Evolutionary conservation across 2,888 invertebrate genomes (phyloP).

Genomic region (Argyresthia goedartella): DNA sequence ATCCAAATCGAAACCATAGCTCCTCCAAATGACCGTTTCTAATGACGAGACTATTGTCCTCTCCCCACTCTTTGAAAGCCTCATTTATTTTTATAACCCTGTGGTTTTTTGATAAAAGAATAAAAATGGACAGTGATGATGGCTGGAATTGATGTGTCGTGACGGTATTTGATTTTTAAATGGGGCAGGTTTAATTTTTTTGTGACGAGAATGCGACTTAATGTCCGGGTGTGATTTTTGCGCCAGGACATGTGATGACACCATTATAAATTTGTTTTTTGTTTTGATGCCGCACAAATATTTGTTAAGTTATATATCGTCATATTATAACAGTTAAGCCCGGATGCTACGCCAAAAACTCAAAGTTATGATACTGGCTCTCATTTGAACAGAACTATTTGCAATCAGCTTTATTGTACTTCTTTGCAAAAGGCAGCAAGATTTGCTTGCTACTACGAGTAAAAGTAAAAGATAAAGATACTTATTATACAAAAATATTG

Average conservation of each 20-base stretch:
- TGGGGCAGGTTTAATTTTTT: conserved; percentile 12
- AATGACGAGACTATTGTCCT: conserved; percentile 67
- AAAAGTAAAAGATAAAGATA: too few species aligned
- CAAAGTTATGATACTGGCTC: too few species aligned
- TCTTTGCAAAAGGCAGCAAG: too few species aligned
- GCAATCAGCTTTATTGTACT: too few species aligned
- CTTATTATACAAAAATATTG: too few species aligned
- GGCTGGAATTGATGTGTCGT: conserved; percentile 42
- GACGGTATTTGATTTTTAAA: conserved; percentile 38
- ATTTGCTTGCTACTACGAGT: too few species aligned
- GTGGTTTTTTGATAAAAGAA: conserved; percentile 53
- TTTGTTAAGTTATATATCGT: background rate
- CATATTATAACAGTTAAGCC: too few species aligned
- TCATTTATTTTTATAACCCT: conserved; percentile 62
- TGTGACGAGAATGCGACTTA: background rate
- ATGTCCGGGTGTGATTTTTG: background rate
- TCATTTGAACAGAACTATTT: too few species aligned
- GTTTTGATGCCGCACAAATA: too few species aligned
- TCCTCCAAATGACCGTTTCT: conserved; percentile 62
- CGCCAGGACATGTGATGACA: too few species aligned
- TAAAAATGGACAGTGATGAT: conserved; percentile 43
- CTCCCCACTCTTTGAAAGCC: conserved; percentile 52
- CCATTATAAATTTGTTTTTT: too few species aligned
- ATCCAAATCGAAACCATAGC: conserved; percentile 35
- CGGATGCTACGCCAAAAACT: too few species aligned